Conservation (phyloP, 2,797 vertebrate species). For the Calcarius lapponicus region DNA sequence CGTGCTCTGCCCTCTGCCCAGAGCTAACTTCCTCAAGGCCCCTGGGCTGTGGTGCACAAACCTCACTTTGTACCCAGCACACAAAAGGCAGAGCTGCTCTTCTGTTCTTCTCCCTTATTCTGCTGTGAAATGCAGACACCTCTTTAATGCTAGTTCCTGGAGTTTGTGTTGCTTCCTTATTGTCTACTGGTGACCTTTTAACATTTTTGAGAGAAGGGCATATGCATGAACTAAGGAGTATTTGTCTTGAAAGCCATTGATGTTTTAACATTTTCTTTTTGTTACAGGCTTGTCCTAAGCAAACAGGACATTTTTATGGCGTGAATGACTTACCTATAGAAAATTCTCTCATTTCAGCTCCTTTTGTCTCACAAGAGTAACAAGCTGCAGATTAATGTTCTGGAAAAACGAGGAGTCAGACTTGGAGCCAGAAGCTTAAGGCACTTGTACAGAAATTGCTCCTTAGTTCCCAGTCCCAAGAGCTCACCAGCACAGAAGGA, state of each 20-base stretch:
- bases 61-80: neutral
- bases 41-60: accelerated
- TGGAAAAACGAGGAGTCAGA: neutral
- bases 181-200: neutral
- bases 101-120: neutral
- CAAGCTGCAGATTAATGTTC: neutral
- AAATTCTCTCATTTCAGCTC: neutral
- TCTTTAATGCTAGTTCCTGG: neutral
- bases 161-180: neutral
- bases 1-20: neutral
- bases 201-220: neutral
- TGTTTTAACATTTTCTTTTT: neutral
- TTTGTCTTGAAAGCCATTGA: neutral
- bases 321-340: neutral
- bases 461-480: neutral
- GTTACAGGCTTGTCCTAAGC: neutral
- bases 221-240: neutral
- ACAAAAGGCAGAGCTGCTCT: neutral
- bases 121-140: neutral
- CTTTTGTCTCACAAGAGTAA: neutral
- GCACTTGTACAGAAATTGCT: neutral
- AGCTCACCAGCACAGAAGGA: neutral
- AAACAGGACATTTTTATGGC: neutral
- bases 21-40: neutral
- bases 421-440: neutral